These are phyloP conservation scores for Conus canariensis DNA, from an alignment of 2,888 invertebrate genomes.

Conservation along the genomic window DNA sequence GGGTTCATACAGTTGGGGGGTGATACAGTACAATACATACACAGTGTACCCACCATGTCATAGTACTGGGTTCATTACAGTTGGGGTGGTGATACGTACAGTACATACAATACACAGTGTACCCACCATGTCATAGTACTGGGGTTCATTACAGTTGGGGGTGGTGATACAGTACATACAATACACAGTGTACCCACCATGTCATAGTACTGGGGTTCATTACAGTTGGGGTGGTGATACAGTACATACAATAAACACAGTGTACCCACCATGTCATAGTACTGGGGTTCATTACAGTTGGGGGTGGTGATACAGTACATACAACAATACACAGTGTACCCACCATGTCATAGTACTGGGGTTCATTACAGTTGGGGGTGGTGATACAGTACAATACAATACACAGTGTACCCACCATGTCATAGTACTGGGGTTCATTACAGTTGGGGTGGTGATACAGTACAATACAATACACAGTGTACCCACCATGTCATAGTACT, in stretches of 20 bases:
- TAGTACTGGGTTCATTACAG: constrained; percentile 75
- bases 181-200: too few relatives aligned
- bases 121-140: constrained; percentile 78
- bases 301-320: constrained; percentile 63
- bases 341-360: too few relatives aligned
- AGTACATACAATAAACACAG: too few relatives aligned
- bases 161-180: too few relatives aligned
- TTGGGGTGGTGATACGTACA: constrained; percentile 78
- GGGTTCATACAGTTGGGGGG: constrained; percentile 77
- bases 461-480: background rate
- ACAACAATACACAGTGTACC: too few relatives aligned
- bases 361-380: too few relatives aligned
- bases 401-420: constrained; percentile 72
- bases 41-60: too few relatives aligned
- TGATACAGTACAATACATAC: constrained; percentile 42
- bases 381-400: too few relatives aligned
- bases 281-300: constrained; percentile 78
- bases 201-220: too few relatives aligned
- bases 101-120: too few relatives aligned
- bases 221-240: too few relatives aligned
- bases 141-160: constrained; percentile 71
- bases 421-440: constrained; percentile 76
- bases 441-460: constrained; percentile 74
- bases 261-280: constrained; percentile 76
- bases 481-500: constrained; percentile 78